Conservation (phyloP, 2,113 vertebrate genomes). For the Chrysemys picta region DNA sequence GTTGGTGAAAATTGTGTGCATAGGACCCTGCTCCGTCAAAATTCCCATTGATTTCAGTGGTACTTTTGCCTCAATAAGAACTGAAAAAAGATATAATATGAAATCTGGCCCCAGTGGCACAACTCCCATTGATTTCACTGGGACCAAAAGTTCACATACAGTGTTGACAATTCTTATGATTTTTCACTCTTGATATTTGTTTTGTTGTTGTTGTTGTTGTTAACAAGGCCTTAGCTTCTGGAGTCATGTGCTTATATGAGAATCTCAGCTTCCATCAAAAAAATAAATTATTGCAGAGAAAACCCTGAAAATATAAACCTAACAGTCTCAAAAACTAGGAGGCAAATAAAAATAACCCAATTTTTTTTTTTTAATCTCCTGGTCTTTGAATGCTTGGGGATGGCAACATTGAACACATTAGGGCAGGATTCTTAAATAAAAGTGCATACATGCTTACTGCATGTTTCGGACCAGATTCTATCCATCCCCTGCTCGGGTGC, state of each 20-base stretch:
- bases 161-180: not conserved
- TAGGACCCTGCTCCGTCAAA: not conserved
- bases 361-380: not conserved
- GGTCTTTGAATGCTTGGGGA: not conserved
- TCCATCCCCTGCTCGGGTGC: not conserved
- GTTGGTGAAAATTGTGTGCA: not conserved
- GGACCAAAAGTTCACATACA: not conserved
- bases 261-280: not conserved
- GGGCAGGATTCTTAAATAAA: not conserved
- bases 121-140: not conserved
- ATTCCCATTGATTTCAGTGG: not conserved
- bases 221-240: not conserved
- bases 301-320: not conserved
- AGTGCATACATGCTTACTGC: fast-evolving
- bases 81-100: not conserved
- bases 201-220: not conserved
- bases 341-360: not conserved
- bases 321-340: not conserved
- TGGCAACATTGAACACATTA: not conserved
- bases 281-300: not conserved
- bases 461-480: fast-evolving
- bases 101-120: not conserved
- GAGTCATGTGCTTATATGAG: not conserved
- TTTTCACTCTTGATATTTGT: not conserved
- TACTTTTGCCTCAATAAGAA: not conserved